These are phyloP conservation scores for Apogon talboti DNA, from an alignment of 2,797 vertebrate genomes.

Conservation along the genomic window DNA sequence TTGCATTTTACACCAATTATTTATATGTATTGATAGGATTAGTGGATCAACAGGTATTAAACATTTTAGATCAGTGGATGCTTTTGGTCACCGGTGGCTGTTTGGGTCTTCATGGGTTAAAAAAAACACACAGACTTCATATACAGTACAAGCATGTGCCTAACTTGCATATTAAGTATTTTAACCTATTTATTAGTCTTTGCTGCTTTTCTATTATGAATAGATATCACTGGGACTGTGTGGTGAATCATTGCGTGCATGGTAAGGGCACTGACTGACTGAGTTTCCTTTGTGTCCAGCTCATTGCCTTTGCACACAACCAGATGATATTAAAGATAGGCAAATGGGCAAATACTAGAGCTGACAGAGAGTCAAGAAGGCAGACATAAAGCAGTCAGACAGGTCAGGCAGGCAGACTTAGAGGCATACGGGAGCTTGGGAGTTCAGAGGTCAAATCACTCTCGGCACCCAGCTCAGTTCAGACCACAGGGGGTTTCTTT, in stretches of 20 bases:
- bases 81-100: no score
- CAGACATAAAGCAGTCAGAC: slow-evolving; percentile 38
- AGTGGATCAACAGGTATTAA: no score
- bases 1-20: no score
- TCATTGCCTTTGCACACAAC: slow-evolving; percentile 37
- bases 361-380: slow-evolving; percentile 27
- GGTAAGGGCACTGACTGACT: slow-evolving; percentile 23
- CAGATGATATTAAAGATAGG: slow-evolving; percentile 46
- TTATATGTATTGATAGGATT: no score
- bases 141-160: no score
- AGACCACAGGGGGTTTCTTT: slow-evolving; percentile 41
- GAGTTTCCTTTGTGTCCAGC: slow-evolving; percentile 27
- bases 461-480: slow-evolving; percentile 41
- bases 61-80: no score
- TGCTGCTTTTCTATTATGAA: slow-evolving; percentile 9
- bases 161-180: no score
- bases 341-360: slow-evolving; percentile 20
- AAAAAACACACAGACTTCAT: no score
- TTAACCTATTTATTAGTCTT: neutral
- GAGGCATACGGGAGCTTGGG: slow-evolving; percentile 58
- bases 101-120: no score
- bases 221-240: slow-evolving; percentile 10
- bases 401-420: slow-evolving; percentile 41
- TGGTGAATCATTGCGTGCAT: slow-evolving; percentile 6
- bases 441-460: slow-evolving; percentile 67